A percentile compares a stretch with the other conserved stretches of the same genome.
Evolutionary conservation across 1,140 invertebrate species (phyloP).

Genomic region (Caerostris extrusa): DNA sequence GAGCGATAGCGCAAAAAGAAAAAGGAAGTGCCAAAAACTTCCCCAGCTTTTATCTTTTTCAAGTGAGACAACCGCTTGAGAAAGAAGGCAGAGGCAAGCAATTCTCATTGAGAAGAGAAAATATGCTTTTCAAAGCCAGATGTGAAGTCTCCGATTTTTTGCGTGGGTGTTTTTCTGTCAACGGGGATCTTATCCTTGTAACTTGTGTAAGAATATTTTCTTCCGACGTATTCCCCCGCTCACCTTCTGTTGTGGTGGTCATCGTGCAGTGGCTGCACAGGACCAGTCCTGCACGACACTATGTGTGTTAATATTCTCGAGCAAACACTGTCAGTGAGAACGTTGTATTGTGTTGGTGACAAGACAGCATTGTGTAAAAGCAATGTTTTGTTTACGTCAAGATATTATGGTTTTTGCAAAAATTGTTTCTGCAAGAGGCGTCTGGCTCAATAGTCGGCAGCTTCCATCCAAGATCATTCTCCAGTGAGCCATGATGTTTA

Average conservation of each 20-base stretch:
- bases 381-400: neutral
- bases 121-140: slow-evolving; percentile 52
- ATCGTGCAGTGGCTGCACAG: slow-evolving; percentile 10
- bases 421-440: neutral
- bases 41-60: slow-evolving; percentile 4
- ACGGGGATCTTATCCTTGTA: slow-evolving; percentile 43
- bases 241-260: slow-evolving; percentile 36
- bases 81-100: neutral
- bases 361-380: neutral
- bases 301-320: neutral
- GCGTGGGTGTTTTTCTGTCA: slow-evolving; percentile 61
- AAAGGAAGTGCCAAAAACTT: neutral
- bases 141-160: slow-evolving; percentile 48
- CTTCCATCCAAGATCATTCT: neutral
- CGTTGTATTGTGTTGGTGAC: neutral
- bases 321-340: neutral
- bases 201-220: slow-evolving; percentile 40
- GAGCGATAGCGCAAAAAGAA: neutral
- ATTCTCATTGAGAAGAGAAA: neutral
- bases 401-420: neutral
- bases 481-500: neutral
- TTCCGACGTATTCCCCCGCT: slow-evolving; percentile 6
- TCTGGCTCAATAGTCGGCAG: neutral
- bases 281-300: slow-evolving; percentile 10
- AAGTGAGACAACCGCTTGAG: neutral